Base-by-base conservation (phyloP, 2,888 invertebrate species). In the Teleogryllus oceanicus region DNA sequence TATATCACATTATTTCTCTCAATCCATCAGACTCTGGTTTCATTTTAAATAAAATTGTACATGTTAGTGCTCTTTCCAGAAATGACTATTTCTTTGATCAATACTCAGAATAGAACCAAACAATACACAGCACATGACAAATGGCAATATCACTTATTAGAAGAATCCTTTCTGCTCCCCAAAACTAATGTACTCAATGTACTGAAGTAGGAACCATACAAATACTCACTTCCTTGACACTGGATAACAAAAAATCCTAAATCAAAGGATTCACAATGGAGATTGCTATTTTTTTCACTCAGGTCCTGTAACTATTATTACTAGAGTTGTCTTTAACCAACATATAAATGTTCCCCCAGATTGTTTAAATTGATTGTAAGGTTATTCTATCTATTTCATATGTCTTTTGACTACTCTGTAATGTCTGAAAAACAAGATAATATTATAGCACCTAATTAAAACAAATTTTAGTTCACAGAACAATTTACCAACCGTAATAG, bases 381-480 rank as follows among this genome's bases (percentile, higher is more conserved):
- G 62, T 62, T 62, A 62, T 62, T n/a, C 62, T 62, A 62, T 62
- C n/a, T 62, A 62, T 13, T 62, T 62, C n/a, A 62, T 62, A 62
- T 62, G 62, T 62, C 62, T 18, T 62, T 18, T 62, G 16, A 18
- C 62, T 62, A 62, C 62, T 62, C n/a, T 62, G 62, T n/a, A 62
- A 18, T 62, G 5, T 62, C n/a, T 62, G 16, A 62, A 62, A 62
- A 62, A 37, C 37, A 37, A 37, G 5, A 37, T 37, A 62, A 62
- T 62, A 62, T 62, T 18, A 62, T n/a, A 18, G 62, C 62, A 62
- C n/a, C 62, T 62, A 62, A 62, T 62, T 13, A 62, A 62, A 62
- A 62, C 11, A 62, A 62, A 62, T 62, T 18, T 62, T 13, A 62
- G 62, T 62, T 62, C 13, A n/a, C 62, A 62, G 37, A 62, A 62